Conservation (phyloP, 2,797 vertebrate genomes). For the Amniataba percoides region DNA sequence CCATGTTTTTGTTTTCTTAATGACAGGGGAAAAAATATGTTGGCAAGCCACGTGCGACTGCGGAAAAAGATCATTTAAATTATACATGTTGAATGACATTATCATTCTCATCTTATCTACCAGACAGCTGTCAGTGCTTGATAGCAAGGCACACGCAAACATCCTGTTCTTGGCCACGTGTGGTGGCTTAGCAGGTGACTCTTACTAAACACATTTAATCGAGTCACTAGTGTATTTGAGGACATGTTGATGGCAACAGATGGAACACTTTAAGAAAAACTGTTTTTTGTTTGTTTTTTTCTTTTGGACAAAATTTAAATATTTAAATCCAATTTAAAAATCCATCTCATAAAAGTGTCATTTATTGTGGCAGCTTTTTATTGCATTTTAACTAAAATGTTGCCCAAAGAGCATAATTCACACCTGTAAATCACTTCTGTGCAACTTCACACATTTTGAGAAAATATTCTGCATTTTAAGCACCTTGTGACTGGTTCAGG, state of each 20-base stretch:
- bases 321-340: not conserved
- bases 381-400: not conserved
- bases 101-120: conserved; percentile 33
- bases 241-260: not conserved
- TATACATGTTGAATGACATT: not conserved
- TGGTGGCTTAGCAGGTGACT: not conserved
- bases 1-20: not conserved
- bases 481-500: too few species aligned
- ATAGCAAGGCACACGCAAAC: not conserved
- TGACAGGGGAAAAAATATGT: not conserved
- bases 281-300: too few species aligned
- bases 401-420: not conserved
- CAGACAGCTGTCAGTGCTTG: not conserved
- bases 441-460: too few species aligned
- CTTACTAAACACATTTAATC: not conserved
- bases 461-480: too few species aligned
- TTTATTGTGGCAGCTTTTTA: not conserved
- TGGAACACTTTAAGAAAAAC: not conserved
- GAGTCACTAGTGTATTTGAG: not conserved
- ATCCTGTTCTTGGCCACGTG: not conserved
- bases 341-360: not conserved
- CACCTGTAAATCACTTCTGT: not conserved
- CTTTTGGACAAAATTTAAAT: not conserved
- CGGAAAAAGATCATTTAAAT: not conserved
- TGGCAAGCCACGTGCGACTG: not conserved